Conservation (phyloP, 1,140 invertebrate genomes). For the Psilanteris sp. region DNA sequence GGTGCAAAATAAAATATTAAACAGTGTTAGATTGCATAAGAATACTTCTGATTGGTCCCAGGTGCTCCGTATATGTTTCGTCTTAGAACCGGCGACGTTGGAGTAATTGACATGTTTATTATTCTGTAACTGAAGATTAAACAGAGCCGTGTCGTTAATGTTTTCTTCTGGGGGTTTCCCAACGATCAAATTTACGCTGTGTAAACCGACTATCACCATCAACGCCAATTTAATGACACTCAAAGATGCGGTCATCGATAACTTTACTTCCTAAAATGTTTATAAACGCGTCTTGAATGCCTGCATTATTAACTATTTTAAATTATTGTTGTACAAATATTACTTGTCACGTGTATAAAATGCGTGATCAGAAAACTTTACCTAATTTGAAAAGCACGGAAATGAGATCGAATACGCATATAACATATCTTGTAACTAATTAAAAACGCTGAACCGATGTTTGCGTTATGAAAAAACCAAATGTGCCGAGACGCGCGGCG, state of each 20-base stretch:
- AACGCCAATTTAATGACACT: constrained; percentile 29
- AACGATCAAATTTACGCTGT: constrained; percentile 21
- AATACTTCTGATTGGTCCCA: constrained; percentile 6
- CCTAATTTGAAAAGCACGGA: constrained; percentile 13
- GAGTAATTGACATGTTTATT: constrained; percentile 25
- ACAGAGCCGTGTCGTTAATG: constrained; percentile 13
- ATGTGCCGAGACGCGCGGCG: constrained; percentile 8
- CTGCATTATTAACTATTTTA: too few species aligned
- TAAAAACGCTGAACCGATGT: constrained; percentile 1
- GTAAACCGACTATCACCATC: constrained; percentile 41
- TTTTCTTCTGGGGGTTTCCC: constrained; percentile 19
- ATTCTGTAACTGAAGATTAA: constrained; percentile 8
- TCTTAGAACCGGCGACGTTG: constrained; percentile 1
- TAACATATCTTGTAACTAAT: constrained; percentile 12
- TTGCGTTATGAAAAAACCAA: constrained; percentile 35
- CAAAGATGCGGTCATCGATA: constrained; percentile 46
- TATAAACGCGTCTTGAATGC: too few species aligned
- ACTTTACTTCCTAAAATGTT: constrained; percentile 20
- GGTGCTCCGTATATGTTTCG: constrained; percentile 5
- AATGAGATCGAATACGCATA: constrained; percentile 4
- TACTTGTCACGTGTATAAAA: not conserved
- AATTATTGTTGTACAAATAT: too few species aligned
- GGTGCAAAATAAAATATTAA: too few species aligned
- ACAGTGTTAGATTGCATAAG: too few species aligned
- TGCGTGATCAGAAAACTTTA: not conserved